Evolutionary conservation across 2,888 invertebrate genomes (phyloP), one percentile per base, ranked within the genome.

Genomic region (Heliconius ethilla): DNA sequence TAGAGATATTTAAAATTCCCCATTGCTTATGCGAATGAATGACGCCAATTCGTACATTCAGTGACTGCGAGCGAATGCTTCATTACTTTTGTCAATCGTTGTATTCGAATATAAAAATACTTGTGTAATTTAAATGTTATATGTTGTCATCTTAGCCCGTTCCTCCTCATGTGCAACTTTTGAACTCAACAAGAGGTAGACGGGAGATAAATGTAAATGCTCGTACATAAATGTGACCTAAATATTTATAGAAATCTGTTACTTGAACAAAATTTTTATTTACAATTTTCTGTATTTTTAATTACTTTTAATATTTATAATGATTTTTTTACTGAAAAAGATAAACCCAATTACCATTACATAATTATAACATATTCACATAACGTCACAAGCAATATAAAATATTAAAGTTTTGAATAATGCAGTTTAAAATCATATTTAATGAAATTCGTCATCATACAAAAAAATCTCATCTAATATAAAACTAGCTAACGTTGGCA

Each of bases 11-110:
- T 84, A 79, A 82, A 81, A 86, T 87, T 85, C 81, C 81, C 81
- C 82, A 82, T 84, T 85, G 90, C 88, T 84, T 81, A 82, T 86
- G 91, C 91, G 91, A 91, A 89, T 88, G 85, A 87, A 87, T 86
- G 86, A 87, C 86, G 83, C 82, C 87, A 87, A 87, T 89, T 88
- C 83, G 86, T 87, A 85, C 82, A 89, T 86, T 87, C 84, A 86
- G 86, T 87, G 82, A 86, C 80, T 86, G 86, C 84, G 82, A 86
- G 89, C 89, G 90, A 89, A 87, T 87, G 86, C 85, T 87, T 87
- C 83, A 83, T 86, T 87, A 87, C 85, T 84, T 81, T 85, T 84
- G 82, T 83, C 81, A 79, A 79, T 77, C 74, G 70, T 74, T 77
- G 76, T 77, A 75, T 77, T 40, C n/a, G 69, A 72, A 29, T 70